Percentiles rank a stretch among this genome's conserved stretches.
These are phyloP conservation scores for Pterocles burchelli DNA, from an alignment of 2,113 vertebrate genomes.

Conservation along the genomic window DNA sequence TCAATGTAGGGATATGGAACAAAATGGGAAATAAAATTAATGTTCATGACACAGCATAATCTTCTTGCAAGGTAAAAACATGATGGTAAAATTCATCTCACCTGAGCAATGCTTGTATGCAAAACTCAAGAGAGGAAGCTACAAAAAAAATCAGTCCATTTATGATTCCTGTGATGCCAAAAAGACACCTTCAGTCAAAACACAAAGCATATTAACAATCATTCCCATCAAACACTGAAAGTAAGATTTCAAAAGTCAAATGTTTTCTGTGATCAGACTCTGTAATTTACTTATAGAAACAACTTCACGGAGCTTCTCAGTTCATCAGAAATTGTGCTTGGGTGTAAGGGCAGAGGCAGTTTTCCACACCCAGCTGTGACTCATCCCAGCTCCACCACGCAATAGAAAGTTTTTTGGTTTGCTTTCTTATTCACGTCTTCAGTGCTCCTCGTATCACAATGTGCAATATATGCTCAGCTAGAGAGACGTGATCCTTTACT, in stretches of 20 bases:
- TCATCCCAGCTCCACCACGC: neutral
- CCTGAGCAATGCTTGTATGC: neutral
- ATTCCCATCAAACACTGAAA: neutral
- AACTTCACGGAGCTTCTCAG: neutral
- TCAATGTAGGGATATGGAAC: neutral
- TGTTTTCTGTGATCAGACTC: neutral
- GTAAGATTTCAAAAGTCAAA: neutral
- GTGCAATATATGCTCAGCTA: neutral
- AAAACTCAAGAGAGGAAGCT: neutral
- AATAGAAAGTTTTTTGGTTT: neutral
- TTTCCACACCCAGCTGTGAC: neutral
- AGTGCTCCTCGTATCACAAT: neutral
- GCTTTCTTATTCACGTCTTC: neutral
- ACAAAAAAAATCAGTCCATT: neutral
- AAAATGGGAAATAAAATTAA: neutral
- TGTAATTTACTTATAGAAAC: neutral
- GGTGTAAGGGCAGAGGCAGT: neutral
- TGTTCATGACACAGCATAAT: neutral
- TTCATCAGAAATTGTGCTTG: neutral
- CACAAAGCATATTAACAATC: neutral
- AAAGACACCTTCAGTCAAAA: neutral
- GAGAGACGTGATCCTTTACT: neutral
- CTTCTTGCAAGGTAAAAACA: neutral
- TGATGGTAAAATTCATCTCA: neutral
- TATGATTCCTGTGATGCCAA: neutral